phyloP scores from a whole-genome alignment of 1,140 invertebrate genomes.

The Dreissena rostriformis region DNA sequence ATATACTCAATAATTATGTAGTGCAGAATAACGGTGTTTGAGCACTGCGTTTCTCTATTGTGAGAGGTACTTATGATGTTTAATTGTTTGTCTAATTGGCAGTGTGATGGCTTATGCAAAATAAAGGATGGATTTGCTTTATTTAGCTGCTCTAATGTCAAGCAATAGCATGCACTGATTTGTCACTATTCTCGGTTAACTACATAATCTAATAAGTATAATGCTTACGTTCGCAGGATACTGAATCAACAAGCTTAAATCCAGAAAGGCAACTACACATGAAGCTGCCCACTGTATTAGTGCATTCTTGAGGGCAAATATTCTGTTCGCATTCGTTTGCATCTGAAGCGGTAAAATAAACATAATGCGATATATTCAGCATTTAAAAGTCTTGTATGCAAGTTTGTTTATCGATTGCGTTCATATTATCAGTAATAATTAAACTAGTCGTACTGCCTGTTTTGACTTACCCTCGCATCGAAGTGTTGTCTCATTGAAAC shows the following conservation, averaged over 20 bases:
- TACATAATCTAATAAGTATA: no score
- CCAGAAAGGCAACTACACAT: slow-evolving; percentile 50
- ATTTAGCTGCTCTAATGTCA: no score
- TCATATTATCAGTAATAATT: not conserved
- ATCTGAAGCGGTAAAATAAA: slow-evolving; percentile 39
- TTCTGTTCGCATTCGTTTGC: slow-evolving; percentile 50
- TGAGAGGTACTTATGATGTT: no score
- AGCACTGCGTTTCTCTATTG: no score
- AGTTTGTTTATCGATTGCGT: not conserved
- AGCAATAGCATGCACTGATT: no score
- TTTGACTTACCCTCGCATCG: slow-evolving; percentile 1
- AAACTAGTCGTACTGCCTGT: not conserved
- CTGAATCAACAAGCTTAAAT: slow-evolving; percentile 18
- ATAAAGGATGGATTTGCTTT: no score
- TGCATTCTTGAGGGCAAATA: slow-evolving; percentile 43
- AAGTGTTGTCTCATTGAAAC: not conserved
- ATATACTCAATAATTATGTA: no score
- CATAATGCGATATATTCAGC: not conserved
- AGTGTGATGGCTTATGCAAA: no score
- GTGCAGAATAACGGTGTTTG: no score
- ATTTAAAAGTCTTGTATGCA: not conserved
- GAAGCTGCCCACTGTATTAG: slow-evolving; percentile 47
- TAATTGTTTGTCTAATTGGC: no score
- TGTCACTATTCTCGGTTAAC: no score
- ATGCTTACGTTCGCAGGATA: not conserved